These are phyloP conservation scores for Peromyscus polionotus DNA, from an alignment of 2,113 vertebrate genomes.

Conservation along the genomic window DNA sequence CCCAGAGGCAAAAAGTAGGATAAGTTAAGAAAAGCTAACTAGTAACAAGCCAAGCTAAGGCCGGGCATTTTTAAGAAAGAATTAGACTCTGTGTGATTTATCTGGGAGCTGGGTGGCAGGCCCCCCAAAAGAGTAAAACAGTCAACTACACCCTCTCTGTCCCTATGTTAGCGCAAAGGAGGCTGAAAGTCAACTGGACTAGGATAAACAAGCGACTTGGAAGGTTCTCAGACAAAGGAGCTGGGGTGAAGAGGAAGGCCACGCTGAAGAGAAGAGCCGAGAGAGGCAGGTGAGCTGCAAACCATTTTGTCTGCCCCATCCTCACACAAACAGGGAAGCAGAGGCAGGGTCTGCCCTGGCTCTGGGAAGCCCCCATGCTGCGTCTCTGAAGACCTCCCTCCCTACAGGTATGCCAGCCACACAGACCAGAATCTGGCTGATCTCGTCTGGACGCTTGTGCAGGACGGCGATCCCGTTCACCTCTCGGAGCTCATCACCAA, in stretches of 20 bases:
- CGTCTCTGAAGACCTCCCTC: not conserved
- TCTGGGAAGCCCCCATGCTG: not conserved
- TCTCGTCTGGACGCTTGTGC: slow-evolving; percentile 96
- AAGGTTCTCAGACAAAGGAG: not conserved
- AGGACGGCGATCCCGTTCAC: slow-evolving; percentile 95
- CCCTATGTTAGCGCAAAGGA: not conserved
- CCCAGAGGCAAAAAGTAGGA: no score
- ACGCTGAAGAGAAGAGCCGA: not conserved
- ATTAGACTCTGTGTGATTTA: no score
- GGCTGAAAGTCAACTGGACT: not conserved
- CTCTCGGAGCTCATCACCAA: slow-evolving; percentile 96
- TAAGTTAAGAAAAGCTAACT: no score
- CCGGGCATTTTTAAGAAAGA: no score
- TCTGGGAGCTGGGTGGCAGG: no score
- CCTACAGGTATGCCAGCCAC: not conserved
- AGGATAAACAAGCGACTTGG: not conserved
- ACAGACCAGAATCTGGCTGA: slow-evolving; percentile 97
- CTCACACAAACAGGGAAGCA: not conserved
- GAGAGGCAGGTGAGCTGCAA: not conserved
- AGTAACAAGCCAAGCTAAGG: no score
- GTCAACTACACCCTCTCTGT: not conserved
- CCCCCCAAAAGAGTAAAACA: no score
- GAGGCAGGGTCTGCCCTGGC: not conserved
- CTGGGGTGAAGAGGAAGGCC: not conserved
- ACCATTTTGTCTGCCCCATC: not conserved